Percentiles rank a stretch among this genome's conserved stretches.
phyloP scores from a whole-genome alignment of 2,113 vertebrate species.

The Nothoprocta perdicaria region DNA sequence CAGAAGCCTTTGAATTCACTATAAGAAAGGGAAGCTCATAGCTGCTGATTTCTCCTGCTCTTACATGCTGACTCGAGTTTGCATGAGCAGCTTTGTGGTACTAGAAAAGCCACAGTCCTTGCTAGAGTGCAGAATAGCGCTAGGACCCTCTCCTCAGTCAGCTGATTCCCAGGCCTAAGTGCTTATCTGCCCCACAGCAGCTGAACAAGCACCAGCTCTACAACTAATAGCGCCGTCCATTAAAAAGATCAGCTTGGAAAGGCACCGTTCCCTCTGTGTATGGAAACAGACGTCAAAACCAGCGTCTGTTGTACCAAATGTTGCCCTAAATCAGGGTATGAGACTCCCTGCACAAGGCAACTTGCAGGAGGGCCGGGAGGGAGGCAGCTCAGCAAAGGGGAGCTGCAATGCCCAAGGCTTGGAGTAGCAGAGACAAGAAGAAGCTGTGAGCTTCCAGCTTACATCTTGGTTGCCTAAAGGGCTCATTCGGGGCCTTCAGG shows the following conservation, averaged over 20 bases:
- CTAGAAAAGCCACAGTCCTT: neutral
- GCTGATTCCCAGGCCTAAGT: neutral
- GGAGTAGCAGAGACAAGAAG: neutral
- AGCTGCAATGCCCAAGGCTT: neutral
- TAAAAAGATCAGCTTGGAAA: neutral
- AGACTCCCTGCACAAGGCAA: neutral
- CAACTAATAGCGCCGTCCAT: fast-evolving
- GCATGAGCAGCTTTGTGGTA: neutral
- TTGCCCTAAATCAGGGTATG: fast-evolving
- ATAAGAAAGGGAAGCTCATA: too few relatives aligned
- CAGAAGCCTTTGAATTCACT: neutral
- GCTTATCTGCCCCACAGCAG: too few relatives aligned
- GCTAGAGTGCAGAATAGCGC: neutral
- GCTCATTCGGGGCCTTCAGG: neutral
- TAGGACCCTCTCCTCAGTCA: neutral
- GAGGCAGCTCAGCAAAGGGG: neutral
- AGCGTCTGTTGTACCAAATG: fast-evolving
- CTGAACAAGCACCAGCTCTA: neutral
- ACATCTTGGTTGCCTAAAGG: too few relatives aligned
- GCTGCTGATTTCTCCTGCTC: neutral
- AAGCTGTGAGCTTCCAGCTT: neutral
- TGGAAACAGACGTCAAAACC: neutral
- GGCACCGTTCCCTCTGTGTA: neutral
- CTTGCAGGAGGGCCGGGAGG: neutral
- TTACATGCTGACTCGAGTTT: neutral